phyloP scores from a whole-genome alignment of 2,888 invertebrate species.

The Lithophane socia region DNA sequence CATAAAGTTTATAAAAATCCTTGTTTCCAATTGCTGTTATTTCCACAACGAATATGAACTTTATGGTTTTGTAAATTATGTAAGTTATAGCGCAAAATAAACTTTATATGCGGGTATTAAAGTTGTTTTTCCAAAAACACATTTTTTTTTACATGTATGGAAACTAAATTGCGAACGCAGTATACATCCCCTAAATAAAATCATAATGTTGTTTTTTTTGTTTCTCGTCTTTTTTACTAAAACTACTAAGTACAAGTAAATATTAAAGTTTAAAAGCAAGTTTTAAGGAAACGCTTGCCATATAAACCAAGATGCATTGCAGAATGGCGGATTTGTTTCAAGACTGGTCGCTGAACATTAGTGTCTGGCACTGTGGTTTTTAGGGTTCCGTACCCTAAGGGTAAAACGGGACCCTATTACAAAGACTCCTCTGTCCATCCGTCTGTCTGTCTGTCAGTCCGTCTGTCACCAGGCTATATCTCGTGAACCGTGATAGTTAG shows the following conservation, averaged over 20 bases:
- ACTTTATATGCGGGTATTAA: background rate
- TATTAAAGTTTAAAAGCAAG: background rate
- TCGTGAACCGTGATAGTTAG: too few relatives aligned
- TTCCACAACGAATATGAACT: too few relatives aligned
- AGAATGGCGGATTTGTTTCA: background rate
- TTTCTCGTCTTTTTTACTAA: background rate
- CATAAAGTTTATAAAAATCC: background rate
- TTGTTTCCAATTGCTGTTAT: background rate
- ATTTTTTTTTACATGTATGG: background rate
- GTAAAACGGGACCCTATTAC: too few relatives aligned
- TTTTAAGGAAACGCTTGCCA: background rate
- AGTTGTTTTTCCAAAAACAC: background rate
- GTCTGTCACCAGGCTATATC: too few relatives aligned
- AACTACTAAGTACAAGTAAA: background rate
- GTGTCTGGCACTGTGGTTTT: background rate
- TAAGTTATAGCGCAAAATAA: background rate
- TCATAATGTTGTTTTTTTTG: background rate
- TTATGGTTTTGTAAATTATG: too few relatives aligned
- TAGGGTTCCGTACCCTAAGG: too few relatives aligned
- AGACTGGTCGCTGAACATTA: background rate
- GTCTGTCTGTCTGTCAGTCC: too few relatives aligned
- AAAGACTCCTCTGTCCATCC: too few relatives aligned
- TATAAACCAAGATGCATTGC: background rate
- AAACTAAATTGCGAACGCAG: background rate
- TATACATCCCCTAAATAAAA: background rate